Percentiles rank a stretch among this genome's conserved stretches.
These are phyloP conservation scores for human DNA, from an alignment of 2,113 vertebrate genomes.

Conservation along the genomic window DNA sequence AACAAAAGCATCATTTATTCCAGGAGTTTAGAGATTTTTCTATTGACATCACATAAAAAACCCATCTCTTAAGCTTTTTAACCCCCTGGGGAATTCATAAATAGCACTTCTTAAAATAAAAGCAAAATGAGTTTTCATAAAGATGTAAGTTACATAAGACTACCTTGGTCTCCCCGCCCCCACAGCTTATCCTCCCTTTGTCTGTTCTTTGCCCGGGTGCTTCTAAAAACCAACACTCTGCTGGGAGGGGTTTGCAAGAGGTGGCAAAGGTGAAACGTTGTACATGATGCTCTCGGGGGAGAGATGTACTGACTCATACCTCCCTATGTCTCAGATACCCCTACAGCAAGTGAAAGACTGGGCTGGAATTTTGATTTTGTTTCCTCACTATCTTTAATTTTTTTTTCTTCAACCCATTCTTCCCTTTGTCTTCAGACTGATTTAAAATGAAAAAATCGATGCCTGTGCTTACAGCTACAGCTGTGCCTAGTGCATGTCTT, in stretches of 20 bases:
- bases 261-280: not conserved
- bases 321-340: not conserved
- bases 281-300: not conserved
- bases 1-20: constrained; percentile 68
- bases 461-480: not conserved
- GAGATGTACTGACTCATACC: not conserved
- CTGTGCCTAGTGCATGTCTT: not conserved
- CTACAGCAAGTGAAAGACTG: not conserved
- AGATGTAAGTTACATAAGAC: not conserved
- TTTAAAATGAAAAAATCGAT: not conserved
- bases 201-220: constrained; percentile 5
- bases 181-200: not conserved
- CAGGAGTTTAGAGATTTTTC: constrained; percentile 40
- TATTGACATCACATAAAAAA: constrained; percentile 54
- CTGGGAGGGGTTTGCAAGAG: not conserved
- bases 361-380: not conserved
- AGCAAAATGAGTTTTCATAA: constrained; percentile 49
- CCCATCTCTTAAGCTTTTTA: constrained; percentile 46
- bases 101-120: constrained; percentile 65
- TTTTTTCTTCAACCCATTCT: not conserved
- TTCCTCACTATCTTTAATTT: not conserved
- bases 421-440: not conserved
- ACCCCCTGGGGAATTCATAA: constrained; percentile 53
- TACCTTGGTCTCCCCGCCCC: not conserved
- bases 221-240: not conserved